Base-by-base conservation (phyloP, 2,888 invertebrate species). In the Drosophila meridiana region DNA sequence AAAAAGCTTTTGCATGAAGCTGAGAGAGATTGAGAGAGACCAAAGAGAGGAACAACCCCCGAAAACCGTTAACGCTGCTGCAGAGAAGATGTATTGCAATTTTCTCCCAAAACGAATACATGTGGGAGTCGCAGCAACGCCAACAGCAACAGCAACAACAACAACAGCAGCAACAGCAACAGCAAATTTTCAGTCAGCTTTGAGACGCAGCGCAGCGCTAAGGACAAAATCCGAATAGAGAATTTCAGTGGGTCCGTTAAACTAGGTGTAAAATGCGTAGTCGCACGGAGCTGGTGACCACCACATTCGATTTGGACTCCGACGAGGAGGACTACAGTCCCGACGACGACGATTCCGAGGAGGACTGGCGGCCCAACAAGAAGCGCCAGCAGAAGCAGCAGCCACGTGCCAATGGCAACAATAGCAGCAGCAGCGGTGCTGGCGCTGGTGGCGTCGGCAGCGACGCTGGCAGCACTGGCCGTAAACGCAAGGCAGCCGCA, bases 231-330 rank as follows among this genome's bases (percentile, higher is more conserved):
- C 62, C 40, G 42, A 60, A 66, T 70, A 69, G 79, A 78, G 53
- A 75, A 55, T 28, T 67, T 58, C 8, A 8, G 0, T 30, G 9
- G 20, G 26, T 3, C 38, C 28, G 9, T 30, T 48, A 32, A 13
- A 56, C 0, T 26, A 6, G 38, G 53, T 52, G 47, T 26, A 61
- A 60, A 73, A 87, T 93, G 93, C 91, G 93, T 84, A 93, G 93
- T 87, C 92, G 93, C 73, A 93, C 93, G 42, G 93, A 93, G 78
- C 78, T 93, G 77, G 93, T 93, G 64, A 93, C 93, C 64, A 93
- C 92, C 64, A 93, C 93, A 47, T 93, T 93, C 67, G 92, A 92
- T 14, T 76, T 78, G 62, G 93, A 93, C 70, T 92, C 93, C 45
- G 87, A 85, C 45, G 93, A 93, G 79, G 93, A 93, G 56, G 93